Base-by-base conservation (phyloP, 2,888 invertebrate species). In the Pogonocherus hispidulus region DNA sequence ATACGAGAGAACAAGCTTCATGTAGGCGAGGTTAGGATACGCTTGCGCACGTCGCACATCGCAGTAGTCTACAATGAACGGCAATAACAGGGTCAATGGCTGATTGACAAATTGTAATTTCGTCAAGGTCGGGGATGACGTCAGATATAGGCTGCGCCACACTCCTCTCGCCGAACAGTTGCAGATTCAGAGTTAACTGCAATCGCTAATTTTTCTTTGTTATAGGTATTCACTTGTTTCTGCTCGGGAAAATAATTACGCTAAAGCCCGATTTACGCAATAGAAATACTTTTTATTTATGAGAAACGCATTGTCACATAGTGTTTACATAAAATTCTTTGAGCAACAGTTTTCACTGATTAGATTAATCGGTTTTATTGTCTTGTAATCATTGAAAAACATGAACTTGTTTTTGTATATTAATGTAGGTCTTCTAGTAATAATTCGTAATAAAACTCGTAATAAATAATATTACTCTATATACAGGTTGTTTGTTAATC, bases 41-140 rank as follows among this genome's bases (percentile, higher is more conserved):
- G 72, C 72, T 67, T 49, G 73, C 73, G 73, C 65, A 63, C 11
- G 66, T 59, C 52, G 52, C 63, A 62, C 70, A 70, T 49, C 71
- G 75, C 75, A 73, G 70, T 75, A 71, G 75, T 75, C 75, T 75
- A 71, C 70, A 73, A 71, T 54, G 66, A 56, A 59, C 59, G 14
- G 59, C 81, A 83, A 81, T 82, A 83, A 81, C 80, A 83, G 83
- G 84, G 83, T 84, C 84, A 84, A 82, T 81, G 84, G 78, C 84
- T 84, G 83, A 83, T 83, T 84, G 84, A 84, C 82, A 84, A 84
- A 83, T 83, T 82, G 81, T 81, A 83, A 82, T 83, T 83, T 82
- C 81, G 79, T 82, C 83, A 84, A 84, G 84, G 84, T 81, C 83
- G 82, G 60, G 65, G 63, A 76, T 82, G 82, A 82, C 83, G 83